Percentiles rank a stretch among this genome's conserved stretches.
Evolutionary conservation across 2,888 invertebrate genomes (phyloP).

Genomic region (Dryococelus australis): DNA sequence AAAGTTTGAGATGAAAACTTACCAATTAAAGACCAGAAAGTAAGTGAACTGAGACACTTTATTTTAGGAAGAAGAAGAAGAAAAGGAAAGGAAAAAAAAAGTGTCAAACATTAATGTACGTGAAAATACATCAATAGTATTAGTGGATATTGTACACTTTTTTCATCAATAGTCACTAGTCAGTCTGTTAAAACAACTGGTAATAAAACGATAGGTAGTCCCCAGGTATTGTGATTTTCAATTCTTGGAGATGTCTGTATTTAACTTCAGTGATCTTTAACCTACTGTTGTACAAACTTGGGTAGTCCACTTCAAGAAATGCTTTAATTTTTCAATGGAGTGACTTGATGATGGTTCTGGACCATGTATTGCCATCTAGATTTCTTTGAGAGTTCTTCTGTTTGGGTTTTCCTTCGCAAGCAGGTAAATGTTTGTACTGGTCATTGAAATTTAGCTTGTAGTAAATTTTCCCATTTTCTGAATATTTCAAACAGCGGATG

Average conservation of each 20-base stretch:
- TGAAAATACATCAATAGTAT: no score
- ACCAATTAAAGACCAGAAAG: no score
- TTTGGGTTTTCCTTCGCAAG: background rate
- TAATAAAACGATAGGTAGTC: background rate
- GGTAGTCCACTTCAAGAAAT: constrained; percentile 7
- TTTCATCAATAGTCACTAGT: background rate
- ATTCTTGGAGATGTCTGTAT: constrained; percentile 18
- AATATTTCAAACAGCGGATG: constrained; percentile 8
- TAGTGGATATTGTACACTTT: background rate
- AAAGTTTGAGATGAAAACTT: no score
- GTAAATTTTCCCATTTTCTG: constrained; percentile 23
- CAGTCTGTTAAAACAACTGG: background rate
- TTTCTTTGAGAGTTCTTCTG: constrained; percentile 5
- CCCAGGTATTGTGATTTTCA: constrained; percentile 19
- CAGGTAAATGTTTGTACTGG: background rate
- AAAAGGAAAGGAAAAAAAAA: no score
- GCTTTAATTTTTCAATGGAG: background rate
- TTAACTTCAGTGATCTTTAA: constrained; percentile 17
- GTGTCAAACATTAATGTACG: no score
- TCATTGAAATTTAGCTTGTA: constrained; percentile 16
- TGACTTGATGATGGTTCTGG: background rate
- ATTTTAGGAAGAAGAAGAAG: no score
- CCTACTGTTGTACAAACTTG: constrained; percentile 5
- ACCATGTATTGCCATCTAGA: background rate
- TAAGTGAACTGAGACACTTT: no score